Conservation (phyloP, 2,113 vertebrate species). For the Hassar affinis region DNA sequence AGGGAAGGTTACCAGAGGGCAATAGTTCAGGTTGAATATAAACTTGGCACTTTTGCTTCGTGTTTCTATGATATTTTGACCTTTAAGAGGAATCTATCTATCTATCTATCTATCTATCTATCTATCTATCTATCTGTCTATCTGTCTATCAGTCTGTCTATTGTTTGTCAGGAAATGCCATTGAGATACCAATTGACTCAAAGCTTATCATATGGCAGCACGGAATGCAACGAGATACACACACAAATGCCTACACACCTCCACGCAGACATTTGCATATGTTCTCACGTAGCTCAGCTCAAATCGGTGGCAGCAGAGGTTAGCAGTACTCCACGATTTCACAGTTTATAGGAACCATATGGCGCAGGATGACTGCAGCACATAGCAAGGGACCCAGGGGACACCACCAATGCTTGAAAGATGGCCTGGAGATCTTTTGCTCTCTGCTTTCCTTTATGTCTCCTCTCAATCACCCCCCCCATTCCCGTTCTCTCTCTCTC, state of each 20-base stretch:
- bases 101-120: not conserved
- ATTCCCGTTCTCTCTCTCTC: not conserved
- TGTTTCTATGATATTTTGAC: not conserved
- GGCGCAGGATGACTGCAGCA: slow-evolving; percentile 53
- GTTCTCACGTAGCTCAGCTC: slow-evolving; percentile 22
- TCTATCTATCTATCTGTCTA: not conserved
- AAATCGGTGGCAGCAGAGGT: slow-evolving; percentile 47
- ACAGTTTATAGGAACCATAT: slow-evolving; percentile 60
- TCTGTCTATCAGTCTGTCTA: not conserved
- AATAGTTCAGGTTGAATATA: not conserved
- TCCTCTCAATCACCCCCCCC: not conserved
- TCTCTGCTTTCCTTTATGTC: not conserved
- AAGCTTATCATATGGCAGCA: not conserved
- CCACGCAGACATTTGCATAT: slow-evolving; percentile 43
- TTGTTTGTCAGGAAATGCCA: not conserved
- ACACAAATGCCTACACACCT: slow-evolving; percentile 20
- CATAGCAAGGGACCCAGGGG: slow-evolving; percentile 53
- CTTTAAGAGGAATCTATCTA: not conserved
- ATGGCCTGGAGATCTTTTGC: slow-evolving; percentile 46
- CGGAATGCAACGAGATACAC: not conserved
- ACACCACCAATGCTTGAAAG: slow-evolving; percentile 44
- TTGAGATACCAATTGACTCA: not conserved
- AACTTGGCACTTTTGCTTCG: not conserved
- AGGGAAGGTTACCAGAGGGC: slow-evolving; percentile 19
- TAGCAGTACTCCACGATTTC: slow-evolving; percentile 52